Conservation (phyloP, 2,113 vertebrate species). For the Corythoichthys haematopterus region DNA sequence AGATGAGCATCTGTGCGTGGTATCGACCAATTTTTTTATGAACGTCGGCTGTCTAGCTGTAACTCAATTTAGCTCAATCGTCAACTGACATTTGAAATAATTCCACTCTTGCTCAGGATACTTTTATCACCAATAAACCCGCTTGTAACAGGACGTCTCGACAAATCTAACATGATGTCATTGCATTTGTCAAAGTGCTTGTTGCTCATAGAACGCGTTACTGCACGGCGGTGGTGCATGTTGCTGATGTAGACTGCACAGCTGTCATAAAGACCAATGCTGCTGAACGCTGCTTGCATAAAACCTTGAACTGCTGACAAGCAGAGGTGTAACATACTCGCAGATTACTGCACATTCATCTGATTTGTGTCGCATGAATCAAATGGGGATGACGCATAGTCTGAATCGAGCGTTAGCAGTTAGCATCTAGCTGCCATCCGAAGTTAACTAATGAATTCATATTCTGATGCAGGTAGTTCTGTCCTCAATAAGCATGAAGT, state of each 20-base stretch:
- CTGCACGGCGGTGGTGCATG: not conserved
- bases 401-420: not conserved
- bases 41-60: not conserved
- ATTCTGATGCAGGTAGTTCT: too few species aligned
- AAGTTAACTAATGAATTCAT: too few species aligned
- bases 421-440: not conserved
- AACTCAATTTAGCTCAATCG: slow-evolving; percentile 1
- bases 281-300: not conserved
- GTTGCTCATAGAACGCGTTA: not conserved
- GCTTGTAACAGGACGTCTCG: not conserved
- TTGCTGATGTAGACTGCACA: not conserved
- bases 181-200: not conserved
- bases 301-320: not conserved
- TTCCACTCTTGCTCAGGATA: not conserved
- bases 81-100: not conserved
- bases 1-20: slow-evolving; percentile 1
- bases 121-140: not conserved
- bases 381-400: not conserved
- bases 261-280: not conserved
- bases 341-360: slow-evolving; percentile 1
- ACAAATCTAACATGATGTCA: not conserved
- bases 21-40: not conserved
- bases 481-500: too few species aligned
- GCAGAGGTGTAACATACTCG: not conserved
- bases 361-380: not conserved